A percentile compares a stretch with the other conserved stretches of the same genome.
These are phyloP conservation scores for Kryphioiulus occultus DNA, from an alignment of 2,888 invertebrate species.

Conservation along the genomic window DNA sequence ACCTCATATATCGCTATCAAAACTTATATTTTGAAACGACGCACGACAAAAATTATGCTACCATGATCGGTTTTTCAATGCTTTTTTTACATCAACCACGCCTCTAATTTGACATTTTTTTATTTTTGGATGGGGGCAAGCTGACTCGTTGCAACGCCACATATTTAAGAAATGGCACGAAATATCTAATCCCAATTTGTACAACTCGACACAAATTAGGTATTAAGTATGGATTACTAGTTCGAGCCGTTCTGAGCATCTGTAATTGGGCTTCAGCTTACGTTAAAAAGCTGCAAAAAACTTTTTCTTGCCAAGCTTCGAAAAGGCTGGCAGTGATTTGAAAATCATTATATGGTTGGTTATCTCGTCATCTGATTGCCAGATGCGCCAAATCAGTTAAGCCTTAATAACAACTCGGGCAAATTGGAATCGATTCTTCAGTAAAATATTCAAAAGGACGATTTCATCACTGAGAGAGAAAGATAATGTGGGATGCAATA, in stretches of 20 bases:
- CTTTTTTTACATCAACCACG: too few relatives aligned
- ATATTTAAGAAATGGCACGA: not conserved
- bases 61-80: too few relatives aligned
- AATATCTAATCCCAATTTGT: not conserved
- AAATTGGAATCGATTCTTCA: slow-evolving; percentile 6
- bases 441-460: not conserved
- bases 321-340: not conserved
- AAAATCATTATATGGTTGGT: not conserved
- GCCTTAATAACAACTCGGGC: not conserved
- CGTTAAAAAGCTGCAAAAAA: not conserved
- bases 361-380: slow-evolving; percentile 3
- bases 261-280: not conserved
- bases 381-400: slow-evolving; percentile 29
- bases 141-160: not conserved
- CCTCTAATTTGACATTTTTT: too few relatives aligned
- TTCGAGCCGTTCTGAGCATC: not conserved
- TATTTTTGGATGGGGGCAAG: not conserved
- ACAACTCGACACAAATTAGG: not conserved
- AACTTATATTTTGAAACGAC: too few relatives aligned
- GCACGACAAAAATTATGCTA: too few relatives aligned
- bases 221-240: not conserved
- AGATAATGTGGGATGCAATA: not conserved
- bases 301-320: not conserved
- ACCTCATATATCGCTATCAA: too few relatives aligned
- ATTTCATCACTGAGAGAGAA: not conserved